phyloP scores from a whole-genome alignment of 2,888 invertebrate genomes.

The Aporophyla nigra region DNA sequence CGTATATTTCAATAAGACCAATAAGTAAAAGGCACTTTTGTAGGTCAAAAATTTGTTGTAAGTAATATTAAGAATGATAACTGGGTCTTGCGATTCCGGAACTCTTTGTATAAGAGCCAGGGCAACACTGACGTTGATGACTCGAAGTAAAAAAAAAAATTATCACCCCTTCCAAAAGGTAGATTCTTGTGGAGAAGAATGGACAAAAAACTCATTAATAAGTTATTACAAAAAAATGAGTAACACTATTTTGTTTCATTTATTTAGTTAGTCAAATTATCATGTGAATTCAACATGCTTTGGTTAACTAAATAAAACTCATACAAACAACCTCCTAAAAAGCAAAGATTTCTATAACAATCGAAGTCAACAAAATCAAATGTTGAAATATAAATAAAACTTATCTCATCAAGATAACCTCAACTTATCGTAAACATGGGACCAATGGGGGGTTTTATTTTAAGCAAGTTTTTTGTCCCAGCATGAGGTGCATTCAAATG shows the following conservation, averaged over 20 bases:
- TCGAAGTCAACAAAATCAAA: neutral
- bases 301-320: neutral
- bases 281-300: neutral
- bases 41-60: neutral
- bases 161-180: neutral
- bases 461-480: constrained; percentile 34
- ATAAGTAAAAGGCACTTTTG: neutral
- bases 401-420: neutral
- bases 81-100: neutral
- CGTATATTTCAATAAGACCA: neutral
- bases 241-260: neutral
- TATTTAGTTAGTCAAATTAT: neutral
- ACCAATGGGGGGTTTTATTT: neutral
- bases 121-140: too few relatives aligned
- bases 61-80: neutral
- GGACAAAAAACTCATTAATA: neutral
- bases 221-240: neutral
- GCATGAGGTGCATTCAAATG: constrained; percentile 60
- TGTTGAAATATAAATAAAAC: neutral
- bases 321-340: neutral
- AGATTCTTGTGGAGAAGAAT: neutral
- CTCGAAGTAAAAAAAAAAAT: too few relatives aligned
- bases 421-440: constrained; percentile 13
- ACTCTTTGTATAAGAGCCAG: too few relatives aligned
- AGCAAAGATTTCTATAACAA: neutral